A percentile compares a stretch with the other conserved stretches of the same genome.
Evolutionary conservation across 2,113 vertebrate species (phyloP).

Genomic region (Sceloporus undulatus): DNA sequence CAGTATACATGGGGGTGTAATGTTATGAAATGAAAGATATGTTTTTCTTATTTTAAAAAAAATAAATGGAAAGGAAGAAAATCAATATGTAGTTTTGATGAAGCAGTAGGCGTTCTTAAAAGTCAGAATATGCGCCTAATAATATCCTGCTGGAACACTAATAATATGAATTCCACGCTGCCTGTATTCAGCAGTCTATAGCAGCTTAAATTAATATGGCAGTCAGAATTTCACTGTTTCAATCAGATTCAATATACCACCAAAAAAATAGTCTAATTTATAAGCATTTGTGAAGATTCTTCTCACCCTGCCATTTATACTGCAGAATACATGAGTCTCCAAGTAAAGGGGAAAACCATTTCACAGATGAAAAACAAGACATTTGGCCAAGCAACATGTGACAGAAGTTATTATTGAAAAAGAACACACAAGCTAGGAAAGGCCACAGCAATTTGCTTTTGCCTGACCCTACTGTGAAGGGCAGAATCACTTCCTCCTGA

Average conservation of each 20-base stretch:
- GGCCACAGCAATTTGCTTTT: too few relatives aligned
- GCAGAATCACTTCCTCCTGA: too few relatives aligned
- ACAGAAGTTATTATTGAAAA: too few relatives aligned
- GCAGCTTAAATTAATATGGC: background rate
- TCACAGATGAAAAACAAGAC: too few relatives aligned
- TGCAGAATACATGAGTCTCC: background rate
- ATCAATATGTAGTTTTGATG: slow-evolving; percentile 39
- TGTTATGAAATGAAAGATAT: slow-evolving; percentile 19
- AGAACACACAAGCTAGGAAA: too few relatives aligned
- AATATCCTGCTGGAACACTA: slow-evolving; percentile 4
- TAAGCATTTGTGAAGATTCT: background rate
- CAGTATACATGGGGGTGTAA: background rate
- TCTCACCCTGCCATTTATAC: background rate
- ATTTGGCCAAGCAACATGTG: too few relatives aligned
- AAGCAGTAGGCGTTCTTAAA: slow-evolving; percentile 16
- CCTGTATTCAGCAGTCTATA: background rate
- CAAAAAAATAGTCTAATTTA: background rate
- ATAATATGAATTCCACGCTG: background rate
- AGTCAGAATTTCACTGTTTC: background rate
- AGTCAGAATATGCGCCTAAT: background rate
- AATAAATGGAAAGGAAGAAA: background rate
- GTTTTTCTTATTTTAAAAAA: background rate
- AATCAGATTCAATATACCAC: background rate
- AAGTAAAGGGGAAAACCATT: background rate
- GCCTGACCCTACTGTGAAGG: too few relatives aligned